Evolutionary conservation across 2,113 vertebrate genomes (phyloP).

Genomic region (Nycticebus coucang): DNA sequence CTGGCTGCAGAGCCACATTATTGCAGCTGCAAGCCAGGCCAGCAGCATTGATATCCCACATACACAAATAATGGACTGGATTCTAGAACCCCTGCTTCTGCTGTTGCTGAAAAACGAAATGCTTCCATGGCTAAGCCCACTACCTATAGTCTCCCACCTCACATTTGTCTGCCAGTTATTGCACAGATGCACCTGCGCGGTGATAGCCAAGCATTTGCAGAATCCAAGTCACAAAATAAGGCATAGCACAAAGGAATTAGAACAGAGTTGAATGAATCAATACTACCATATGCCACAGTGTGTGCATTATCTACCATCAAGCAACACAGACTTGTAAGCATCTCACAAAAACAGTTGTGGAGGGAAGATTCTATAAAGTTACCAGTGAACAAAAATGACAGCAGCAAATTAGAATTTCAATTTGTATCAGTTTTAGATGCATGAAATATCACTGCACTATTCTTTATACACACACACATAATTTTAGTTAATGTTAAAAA

Average conservation of each 20-base stretch:
- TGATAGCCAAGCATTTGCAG: background rate
- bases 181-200: background rate
- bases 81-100: background rate
- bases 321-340: constrained; percentile 13
- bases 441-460: background rate
- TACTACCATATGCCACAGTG: background rate
- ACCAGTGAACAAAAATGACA: background rate
- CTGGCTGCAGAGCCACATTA: background rate
- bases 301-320: background rate
- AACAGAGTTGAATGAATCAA: background rate
- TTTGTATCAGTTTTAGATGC: constrained; percentile 5
- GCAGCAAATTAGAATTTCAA: background rate
- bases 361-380: background rate
- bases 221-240: background rate
- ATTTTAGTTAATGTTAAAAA: constrained; percentile 21
- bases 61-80: background rate
- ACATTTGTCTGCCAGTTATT: background rate
- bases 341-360: background rate
- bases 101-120: background rate
- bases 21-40: background rate
- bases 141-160: background rate
- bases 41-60: background rate
- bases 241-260: background rate
- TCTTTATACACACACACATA: background rate
- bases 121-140: background rate